These are phyloP conservation scores for cattle (Bos taurus) DNA, from an alignment of 2,113 vertebrate genomes.

Conservation along the genomic window ARS-UCD2.0 NC_037338.1:24378501-24379000, in stretches of 20 bases:
- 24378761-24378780: background rate
- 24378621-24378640: background rate
- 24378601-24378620: background rate
- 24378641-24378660: background rate
- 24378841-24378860: background rate
- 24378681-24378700: background rate
- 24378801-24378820: background rate
- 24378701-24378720: background rate
- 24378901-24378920: background rate
- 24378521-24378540: background rate
- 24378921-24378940: background rate
- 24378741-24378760: background rate
- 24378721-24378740: background rate
- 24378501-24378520: background rate
- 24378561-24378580: background rate
- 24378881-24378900: background rate
- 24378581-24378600: background rate
- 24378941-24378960: background rate
- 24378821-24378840: background rate
- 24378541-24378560: conserved; percentile 15
- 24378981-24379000: background rate
- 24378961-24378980: background rate
- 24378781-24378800: background rate
- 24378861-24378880: background rate
- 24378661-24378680: background rate